These are phyloP conservation scores for Onychomys torridus DNA, from an alignment of 2,797 vertebrate species.

Conservation along the genomic window DNA sequence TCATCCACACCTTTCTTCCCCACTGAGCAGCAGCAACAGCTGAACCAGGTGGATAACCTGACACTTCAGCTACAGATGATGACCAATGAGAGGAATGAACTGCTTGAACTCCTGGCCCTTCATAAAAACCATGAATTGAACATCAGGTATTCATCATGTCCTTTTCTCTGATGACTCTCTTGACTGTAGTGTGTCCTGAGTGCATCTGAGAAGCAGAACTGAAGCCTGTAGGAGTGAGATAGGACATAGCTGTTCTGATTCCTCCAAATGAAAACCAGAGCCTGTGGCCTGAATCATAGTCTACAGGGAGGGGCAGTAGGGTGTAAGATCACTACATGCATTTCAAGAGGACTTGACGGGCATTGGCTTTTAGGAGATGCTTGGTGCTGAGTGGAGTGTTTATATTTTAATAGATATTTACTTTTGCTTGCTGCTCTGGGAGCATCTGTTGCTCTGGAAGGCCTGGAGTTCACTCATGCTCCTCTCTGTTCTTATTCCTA, in stretches of 20 bases:
- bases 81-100: slow-evolving; percentile 92
- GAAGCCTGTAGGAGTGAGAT: background rate
- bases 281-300: too few relatives aligned
- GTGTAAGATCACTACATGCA: background rate
- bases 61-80: slow-evolving; percentile 95
- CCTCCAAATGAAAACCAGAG: background rate
- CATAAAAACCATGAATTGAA: slow-evolving; percentile 95
- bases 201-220: background rate
- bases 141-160: slow-evolving; percentile 90
- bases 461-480: background rate
- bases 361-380: background rate
- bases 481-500: background rate
- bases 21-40: slow-evolving; percentile 90
- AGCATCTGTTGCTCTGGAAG: background rate
- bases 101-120: slow-evolving; percentile 94
- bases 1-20: slow-evolving; percentile 91
- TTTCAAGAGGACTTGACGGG: background rate
- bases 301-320: too few relatives aligned
- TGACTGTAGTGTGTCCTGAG: background rate
- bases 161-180: background rate
- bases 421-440: background rate
- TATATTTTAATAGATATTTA: background rate
- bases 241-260: background rate
- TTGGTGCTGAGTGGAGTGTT: background rate
- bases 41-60: slow-evolving; percentile 94